Percentiles rank a stretch among this genome's conserved stretches.
Evolutionary conservation across 1,140 invertebrate species (phyloP).

Genomic region (Leptoteleia sp.): DNA sequence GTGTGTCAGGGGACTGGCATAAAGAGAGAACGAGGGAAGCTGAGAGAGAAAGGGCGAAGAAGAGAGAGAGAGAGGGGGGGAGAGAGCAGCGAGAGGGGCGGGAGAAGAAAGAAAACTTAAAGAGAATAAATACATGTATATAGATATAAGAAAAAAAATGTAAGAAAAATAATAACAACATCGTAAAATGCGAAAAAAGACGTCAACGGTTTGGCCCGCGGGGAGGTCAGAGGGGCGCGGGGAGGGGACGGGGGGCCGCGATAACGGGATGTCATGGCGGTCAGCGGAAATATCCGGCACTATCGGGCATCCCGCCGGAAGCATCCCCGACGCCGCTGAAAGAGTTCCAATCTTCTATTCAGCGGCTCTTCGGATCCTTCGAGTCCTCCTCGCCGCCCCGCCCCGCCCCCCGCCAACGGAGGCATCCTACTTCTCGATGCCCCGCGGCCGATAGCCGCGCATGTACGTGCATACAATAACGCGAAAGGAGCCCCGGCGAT

Average conservation of each 20-base stretch:
- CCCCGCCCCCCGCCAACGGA: neutral
- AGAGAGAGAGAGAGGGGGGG: no score
- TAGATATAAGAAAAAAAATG: constrained; percentile 3
- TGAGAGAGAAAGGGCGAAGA: no score
- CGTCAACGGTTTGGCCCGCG: constrained; percentile 14
- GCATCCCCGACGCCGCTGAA: constrained; percentile 77
- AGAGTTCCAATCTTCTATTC: constrained; percentile 81
- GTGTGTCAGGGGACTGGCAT: constrained; percentile 37
- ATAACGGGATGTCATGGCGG: constrained; percentile 78
- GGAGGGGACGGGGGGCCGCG: constrained; percentile 60
- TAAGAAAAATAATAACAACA: constrained; percentile 16
- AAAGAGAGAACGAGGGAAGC: no score
- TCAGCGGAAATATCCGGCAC: constrained; percentile 80
- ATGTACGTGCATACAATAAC: constrained; percentile 68
- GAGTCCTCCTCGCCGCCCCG: no score
- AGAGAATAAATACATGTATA: no score
- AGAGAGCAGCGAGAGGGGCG: no score
- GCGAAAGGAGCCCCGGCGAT: no score
- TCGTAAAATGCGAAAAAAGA: constrained; percentile 58
- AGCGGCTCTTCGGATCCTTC: constrained; percentile 63
- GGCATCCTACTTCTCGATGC: constrained; percentile 43
- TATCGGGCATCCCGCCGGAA: constrained; percentile 79
- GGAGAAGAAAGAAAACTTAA: no score
- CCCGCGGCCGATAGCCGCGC: constrained; percentile 62
- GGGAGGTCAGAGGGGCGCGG: constrained; percentile 12